Conservation (phyloP, 2,888 invertebrate genomes). For the Alsophila aescularia region DNA sequence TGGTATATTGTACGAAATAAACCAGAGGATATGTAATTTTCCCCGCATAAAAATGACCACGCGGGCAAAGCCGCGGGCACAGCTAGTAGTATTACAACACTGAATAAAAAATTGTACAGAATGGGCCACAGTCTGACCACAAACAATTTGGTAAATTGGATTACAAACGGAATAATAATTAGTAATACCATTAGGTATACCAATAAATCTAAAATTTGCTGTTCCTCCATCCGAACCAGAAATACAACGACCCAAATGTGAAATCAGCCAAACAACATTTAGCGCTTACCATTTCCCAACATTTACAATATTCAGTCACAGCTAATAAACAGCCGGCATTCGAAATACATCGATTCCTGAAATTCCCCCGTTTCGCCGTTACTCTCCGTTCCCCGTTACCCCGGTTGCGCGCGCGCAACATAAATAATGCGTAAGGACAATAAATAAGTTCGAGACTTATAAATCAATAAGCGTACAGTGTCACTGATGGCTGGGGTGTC, state of each 20-base stretch:
- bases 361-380: conserved; percentile 17
- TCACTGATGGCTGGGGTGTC: conserved; percentile 19
- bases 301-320: conserved; percentile 24
- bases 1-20: too few relatives aligned
- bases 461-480: conserved; percentile 35
- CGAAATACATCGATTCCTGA: conserved; percentile 41
- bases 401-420: conserved; percentile 21
- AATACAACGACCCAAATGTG: conserved; percentile 17
- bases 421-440: conserved; percentile 32
- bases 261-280: conserved; percentile 13
- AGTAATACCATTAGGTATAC: too few relatives aligned
- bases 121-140: too few relatives aligned
- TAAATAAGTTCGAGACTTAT: conserved; percentile 36
- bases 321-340: conserved; percentile 29
- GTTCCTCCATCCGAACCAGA: conserved; percentile 1
- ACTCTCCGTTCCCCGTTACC: neutral
- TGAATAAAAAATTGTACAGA: too few relatives aligned
- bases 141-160: too few relatives aligned
- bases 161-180: too few relatives aligned
- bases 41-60: too few relatives aligned
- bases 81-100: too few relatives aligned
- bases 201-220: too few relatives aligned
- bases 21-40: too few relatives aligned
- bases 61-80: too few relatives aligned
- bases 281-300: conserved; percentile 13